These are phyloP conservation scores for Neogobius melanostomus DNA, from an alignment of 2,113 vertebrate species.

Conservation along the genomic window DNA sequence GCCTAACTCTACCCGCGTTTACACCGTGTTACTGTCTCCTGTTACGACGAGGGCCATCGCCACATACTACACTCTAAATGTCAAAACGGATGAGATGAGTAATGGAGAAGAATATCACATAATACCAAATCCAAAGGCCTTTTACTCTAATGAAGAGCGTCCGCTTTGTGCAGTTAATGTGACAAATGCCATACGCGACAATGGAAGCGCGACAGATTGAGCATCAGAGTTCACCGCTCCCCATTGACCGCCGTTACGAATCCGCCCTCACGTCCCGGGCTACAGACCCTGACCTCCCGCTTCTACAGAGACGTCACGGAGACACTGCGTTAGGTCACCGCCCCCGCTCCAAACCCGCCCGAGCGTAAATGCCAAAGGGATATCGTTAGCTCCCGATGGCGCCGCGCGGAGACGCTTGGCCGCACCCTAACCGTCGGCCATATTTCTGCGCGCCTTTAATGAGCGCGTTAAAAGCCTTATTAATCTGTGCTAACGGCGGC, in stretches of 20 bases:
- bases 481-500: slow-evolving; percentile 66
- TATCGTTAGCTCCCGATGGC: slow-evolving; percentile 50
- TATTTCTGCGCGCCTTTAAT: slow-evolving; percentile 65
- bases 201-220: background rate
- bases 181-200: background rate
- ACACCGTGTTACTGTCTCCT: too few species aligned
- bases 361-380: slow-evolving; percentile 56
- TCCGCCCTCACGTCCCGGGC: background rate
- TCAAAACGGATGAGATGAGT: too few species aligned
- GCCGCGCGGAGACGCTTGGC: slow-evolving; percentile 33
- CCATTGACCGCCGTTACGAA: background rate
- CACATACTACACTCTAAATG: too few species aligned
- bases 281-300: background rate
- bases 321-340: slow-evolving; percentile 11
- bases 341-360: slow-evolving; percentile 15
- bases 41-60: too few species aligned
- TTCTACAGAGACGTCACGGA: background rate
- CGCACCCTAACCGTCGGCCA: slow-evolving; percentile 53
- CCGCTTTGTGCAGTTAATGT: background rate
- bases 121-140: too few species aligned
- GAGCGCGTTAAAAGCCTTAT: slow-evolving; percentile 65
- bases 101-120: too few species aligned
- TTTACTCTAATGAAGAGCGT: too few species aligned
- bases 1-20: too few species aligned
- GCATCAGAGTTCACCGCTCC: background rate